Evolutionary conservation across 2,888 invertebrate species (phyloP), one percentile per base, ranked within the genome.

Genomic region (Ichneumon xanthorius): DNA sequence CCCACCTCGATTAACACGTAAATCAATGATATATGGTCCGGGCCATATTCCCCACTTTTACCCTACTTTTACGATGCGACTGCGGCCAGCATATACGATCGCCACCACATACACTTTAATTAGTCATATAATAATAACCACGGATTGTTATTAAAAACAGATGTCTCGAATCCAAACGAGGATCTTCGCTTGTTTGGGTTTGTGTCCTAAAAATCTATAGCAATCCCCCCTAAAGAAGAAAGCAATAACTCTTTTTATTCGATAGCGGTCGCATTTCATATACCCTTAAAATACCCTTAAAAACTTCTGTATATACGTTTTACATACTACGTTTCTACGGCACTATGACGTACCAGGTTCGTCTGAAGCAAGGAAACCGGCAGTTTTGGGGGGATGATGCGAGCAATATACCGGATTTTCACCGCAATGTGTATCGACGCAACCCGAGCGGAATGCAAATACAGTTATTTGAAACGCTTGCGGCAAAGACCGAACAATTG

Each of bases 381-480:
- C 80, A 80, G 75, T 80, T 87, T 90, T 88, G 70, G 85, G 88
- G 85, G 80, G 84, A 88, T 86, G 88, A 87, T 86, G 85, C 75
- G 79, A 82, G 87, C 89, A 89, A 89, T 89, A 88, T 88, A 87
- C 88, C 79, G 87, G 88, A 89, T 90, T 91, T 89, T 88, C 65
- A 77, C 79, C 45, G 63, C 33, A 30, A 75, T 53, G 79, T 80
- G 88, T 89, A 90, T 90, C 86, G 89, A 87, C 86, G 72, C 53
- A 71, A 88, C 90, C 80, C 87, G 87, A 58, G 33, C 73, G 83
- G 93, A 93, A 93, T 93, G 92, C 89, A 92, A 92, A 93, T 92
- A 91, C 89, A 89, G 89, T 89, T 90, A 92, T 93, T 92, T 92
- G 87, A 89, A 90, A 83, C 85, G 76, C 82, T 82, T 80, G 48